Base-by-base conservation (phyloP, 2,113 vertebrate genomes). In the Anguilla japonica region DNA sequence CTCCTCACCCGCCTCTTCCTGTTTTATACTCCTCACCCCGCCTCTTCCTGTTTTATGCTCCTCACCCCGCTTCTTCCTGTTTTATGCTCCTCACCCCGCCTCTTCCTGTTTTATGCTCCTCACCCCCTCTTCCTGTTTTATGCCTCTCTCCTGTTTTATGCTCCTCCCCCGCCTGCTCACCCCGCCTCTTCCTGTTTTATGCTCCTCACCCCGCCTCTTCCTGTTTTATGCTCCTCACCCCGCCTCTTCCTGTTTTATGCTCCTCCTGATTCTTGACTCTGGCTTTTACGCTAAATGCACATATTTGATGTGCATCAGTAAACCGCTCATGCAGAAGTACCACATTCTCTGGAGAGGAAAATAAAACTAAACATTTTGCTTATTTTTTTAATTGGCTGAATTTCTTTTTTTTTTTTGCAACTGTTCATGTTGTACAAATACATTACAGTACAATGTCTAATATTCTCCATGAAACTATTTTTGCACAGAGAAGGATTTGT, bases 371-470 rank as follows among this genome's bases (percentile, higher is more conserved):
- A 63, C 26, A 71, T 71, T 71, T 71, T 71, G 20, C 20, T 8
- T n/a, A 3, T 71, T 22, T 71, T 71, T 71, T 71, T 71, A 71
- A 71, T 71, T 71, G 63, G 16, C 50, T 85, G 83, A 84, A 67
- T 34, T 63, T 81, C 79, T 60, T 57, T 0, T 26, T 34, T 34
- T 34, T 34, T 34, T 40, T 29, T 11, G 40, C 53, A 53, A 43
- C 3, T 75, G 53, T 71, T 71, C 26, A n/a, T 71, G 63, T 71
- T n/a, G 26, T 71, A n/a, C 14, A 18, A 60, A 60, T 18, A 60
- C 56, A 60, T 71, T 22, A 71, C 20, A 5, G 20, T 71, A 71
- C 20, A n/a, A 71, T n/a, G 26, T n/a, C 63, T 71, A 3, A n/a
- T 71, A n/a, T 71, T 22, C 63, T 71, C 63, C 63, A n/a, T 71